phyloP scores from a whole-genome alignment of 2,888 invertebrate genomes.

The Latrodectus elegans region DNA sequence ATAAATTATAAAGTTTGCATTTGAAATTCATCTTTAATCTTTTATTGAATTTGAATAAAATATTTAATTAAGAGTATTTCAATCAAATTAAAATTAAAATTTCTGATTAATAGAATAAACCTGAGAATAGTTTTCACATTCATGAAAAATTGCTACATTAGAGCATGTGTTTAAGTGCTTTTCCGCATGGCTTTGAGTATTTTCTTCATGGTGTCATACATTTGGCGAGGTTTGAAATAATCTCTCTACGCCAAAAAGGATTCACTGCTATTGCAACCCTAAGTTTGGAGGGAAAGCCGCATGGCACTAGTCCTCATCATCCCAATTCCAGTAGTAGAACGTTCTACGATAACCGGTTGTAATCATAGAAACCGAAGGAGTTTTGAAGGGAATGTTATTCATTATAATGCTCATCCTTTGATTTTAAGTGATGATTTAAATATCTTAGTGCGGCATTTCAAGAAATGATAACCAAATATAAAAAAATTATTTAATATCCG shows the following conservation, averaged over 20 bases:
- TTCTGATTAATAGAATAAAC: no score
- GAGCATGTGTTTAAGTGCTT: no score
- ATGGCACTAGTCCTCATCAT: constrained; percentile 64
- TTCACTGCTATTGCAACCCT: constrained; percentile 45
- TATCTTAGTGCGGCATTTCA: neutral
- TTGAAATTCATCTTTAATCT: no score
- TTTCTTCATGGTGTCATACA: neutral
- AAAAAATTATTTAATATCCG: no score
- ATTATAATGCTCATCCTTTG: neutral
- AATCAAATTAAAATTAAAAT: no score
- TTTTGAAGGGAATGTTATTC: neutral
- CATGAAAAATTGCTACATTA: no score
- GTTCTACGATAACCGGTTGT: constrained; percentile 32
- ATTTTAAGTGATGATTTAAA: neutral
- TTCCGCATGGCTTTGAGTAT: no score
- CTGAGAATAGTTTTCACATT: no score
- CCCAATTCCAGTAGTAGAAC: constrained; percentile 47
- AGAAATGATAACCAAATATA: no score
- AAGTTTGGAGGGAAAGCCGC: constrained; percentile 58
- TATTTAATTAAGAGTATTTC: no score
- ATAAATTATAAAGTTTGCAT: no score
- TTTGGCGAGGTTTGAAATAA: constrained; percentile 31
- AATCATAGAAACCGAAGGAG: neutral
- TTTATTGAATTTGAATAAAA: no score
- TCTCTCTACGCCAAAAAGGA: constrained; percentile 38